Conservation (phyloP, 2,888 invertebrate species). For the Galeruca laticollis region DNA sequence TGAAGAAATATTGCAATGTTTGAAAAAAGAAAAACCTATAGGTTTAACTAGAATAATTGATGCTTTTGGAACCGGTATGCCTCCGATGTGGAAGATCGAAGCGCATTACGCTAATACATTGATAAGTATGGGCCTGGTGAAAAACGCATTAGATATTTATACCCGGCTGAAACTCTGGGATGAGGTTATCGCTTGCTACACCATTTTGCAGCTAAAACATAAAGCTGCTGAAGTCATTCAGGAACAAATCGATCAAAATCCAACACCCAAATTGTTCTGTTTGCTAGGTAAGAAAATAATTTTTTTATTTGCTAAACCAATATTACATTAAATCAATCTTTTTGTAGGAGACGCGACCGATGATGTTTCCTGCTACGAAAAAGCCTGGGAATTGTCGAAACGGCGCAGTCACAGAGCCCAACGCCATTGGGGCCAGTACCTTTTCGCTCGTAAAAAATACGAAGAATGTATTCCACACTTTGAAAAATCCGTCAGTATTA, state of each 20-base stretch:
- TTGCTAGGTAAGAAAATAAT: constrained; percentile 70
- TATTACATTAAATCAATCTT: background rate
- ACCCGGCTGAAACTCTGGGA: constrained; percentile 87
- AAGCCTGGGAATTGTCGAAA: constrained; percentile 91
- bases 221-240: constrained; percentile 92
- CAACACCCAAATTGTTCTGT: constrained; percentile 89
- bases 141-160: constrained; percentile 86
- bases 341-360: constrained; percentile 73
- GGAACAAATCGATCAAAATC: constrained; percentile 81
- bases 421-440: constrained; percentile 87
- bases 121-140: constrained; percentile 84
- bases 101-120: constrained; percentile 83
- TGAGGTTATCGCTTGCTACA: constrained; percentile 92
- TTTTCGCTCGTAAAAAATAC: constrained; percentile 82
- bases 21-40: constrained; percentile 64
- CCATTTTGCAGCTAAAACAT: constrained; percentile 83
- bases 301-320: too few species aligned
- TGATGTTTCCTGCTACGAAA: constrained; percentile 83
- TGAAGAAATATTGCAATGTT: constrained; percentile 79
- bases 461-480: constrained; percentile 84
- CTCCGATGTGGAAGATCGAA: constrained; percentile 83
- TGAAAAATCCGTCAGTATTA: constrained; percentile 85
- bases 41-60: constrained; percentile 68
- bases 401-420: constrained; percentile 86
- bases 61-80: constrained; percentile 80